phyloP scores from a whole-genome alignment of 2,888 invertebrate species.

The Heliconius sara region DNA sequence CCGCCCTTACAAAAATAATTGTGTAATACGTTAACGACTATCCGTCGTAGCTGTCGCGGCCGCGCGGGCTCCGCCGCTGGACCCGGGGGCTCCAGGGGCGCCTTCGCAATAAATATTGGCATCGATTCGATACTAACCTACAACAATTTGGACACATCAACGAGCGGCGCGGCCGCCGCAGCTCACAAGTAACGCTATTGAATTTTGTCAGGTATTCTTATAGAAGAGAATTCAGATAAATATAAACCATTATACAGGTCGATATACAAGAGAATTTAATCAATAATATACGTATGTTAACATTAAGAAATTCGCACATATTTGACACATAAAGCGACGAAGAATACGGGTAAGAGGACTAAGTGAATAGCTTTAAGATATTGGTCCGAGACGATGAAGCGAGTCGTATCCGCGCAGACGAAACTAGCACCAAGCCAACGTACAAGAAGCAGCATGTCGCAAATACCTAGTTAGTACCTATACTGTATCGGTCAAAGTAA shows the following conservation, averaged over 20 bases:
- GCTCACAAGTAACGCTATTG: constrained; percentile 62
- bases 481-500: constrained; percentile 21
- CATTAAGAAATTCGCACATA: constrained; percentile 81
- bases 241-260: constrained; percentile 83
- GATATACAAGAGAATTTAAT: constrained; percentile 77
- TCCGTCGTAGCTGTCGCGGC: constrained; percentile 68
- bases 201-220: constrained; percentile 73
- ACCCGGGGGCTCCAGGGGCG: constrained; percentile 45
- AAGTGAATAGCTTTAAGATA: constrained; percentile 71
- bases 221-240: constrained; percentile 76
- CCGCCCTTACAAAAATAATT: constrained; percentile 84
- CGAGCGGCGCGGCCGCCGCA: constrained; percentile 70
- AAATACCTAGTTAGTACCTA: constrained; percentile 12
- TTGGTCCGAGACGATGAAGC: constrained; percentile 84
- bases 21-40: constrained; percentile 81
- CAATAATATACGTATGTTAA: constrained; percentile 74
- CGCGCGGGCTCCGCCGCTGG: constrained; percentile 58
- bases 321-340: constrained; percentile 84
- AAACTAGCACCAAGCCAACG: constrained; percentile 82
- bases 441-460: constrained; percentile 66
- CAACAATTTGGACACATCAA: constrained; percentile 77
- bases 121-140: constrained; percentile 73
- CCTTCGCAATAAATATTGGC: constrained; percentile 71
- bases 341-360: constrained; percentile 75
- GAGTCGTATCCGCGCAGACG: constrained; percentile 70